phyloP scores from a whole-genome alignment of 37 sponge, comb jelly and placozoan species.

The Tethya wilhelma region DNA sequence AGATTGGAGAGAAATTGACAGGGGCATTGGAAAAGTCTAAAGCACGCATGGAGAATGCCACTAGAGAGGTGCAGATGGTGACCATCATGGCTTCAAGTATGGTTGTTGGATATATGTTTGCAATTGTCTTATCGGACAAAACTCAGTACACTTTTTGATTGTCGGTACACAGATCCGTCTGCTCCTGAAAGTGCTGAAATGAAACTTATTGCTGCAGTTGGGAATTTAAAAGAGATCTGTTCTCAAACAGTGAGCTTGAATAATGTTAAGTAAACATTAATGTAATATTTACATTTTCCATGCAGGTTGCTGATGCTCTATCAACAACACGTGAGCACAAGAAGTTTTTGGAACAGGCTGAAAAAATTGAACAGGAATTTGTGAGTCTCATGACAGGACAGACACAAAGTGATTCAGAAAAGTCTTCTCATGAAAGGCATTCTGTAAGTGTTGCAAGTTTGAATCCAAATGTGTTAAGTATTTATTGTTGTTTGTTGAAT shows the following conservation, averaged over 20 bases:
- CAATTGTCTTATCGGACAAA: background rate
- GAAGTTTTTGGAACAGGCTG: slow-evolving; percentile 72
- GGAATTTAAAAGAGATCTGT: slow-evolving; percentile 45
- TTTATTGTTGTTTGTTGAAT: background rate
- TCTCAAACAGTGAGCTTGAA: slow-evolving; percentile 53
- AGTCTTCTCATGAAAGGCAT: background rate
- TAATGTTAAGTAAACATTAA: background rate
- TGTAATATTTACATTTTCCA: background rate
- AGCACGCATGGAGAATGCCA: slow-evolving; percentile 38
- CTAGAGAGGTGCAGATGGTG: slow-evolving; percentile 40
- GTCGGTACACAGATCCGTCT: slow-evolving; percentile 27
- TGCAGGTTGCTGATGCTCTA: slow-evolving; percentile 71
- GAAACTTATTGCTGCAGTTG: slow-evolving; percentile 58
- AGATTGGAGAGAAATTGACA: slow-evolving; percentile 40
- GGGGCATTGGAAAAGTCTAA: slow-evolving; percentile 26
- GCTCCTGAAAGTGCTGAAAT: slow-evolving; percentile 36
- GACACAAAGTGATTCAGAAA: background rate
- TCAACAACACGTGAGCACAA: slow-evolving; percentile 53
- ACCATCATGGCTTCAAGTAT: slow-evolving; percentile 54
- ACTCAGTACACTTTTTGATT: background rate
- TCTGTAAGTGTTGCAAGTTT: background rate
- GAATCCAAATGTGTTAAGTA: background rate
- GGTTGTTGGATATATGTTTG: slow-evolving; percentile 1
- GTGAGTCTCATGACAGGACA: slow-evolving; percentile 78
- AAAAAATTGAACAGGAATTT: slow-evolving; percentile 72